These are phyloP conservation scores for Metridium senile DNA, from an alignment of 92 coral and sea anemone species.

Conservation along the genomic window DNA sequence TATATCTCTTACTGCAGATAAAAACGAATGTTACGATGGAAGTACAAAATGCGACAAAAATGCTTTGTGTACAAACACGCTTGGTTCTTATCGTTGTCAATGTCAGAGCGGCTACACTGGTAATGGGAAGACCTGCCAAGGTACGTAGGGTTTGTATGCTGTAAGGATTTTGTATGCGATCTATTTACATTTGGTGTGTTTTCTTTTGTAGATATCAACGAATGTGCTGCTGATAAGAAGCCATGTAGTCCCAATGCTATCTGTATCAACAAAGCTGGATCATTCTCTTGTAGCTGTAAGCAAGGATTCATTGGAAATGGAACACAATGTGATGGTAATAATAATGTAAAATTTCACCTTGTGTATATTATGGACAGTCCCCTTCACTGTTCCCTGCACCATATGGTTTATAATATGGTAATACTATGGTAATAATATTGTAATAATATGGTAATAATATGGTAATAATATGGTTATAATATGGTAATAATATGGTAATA, in stretches of 20 bases:
- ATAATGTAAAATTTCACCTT: too few relatives aligned
- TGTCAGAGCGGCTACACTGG: slow-evolving; percentile 61
- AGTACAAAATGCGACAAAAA: slow-evolving; percentile 15
- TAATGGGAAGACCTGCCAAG: slow-evolving; percentile 22
- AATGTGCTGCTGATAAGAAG: slow-evolving; percentile 26
- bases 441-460: too few relatives aligned
- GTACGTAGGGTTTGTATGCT: too few relatives aligned
- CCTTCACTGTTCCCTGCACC: too few relatives aligned
- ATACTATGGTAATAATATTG: too few relatives aligned
- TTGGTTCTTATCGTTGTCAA: slow-evolving; percentile 63
- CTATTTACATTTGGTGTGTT: neutral
- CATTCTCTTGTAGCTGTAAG: slow-evolving; percentile 56
- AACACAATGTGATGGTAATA: slow-evolving; percentile 51
- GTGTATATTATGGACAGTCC: too few relatives aligned
- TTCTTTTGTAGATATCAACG: slow-evolving; percentile 49
- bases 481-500: too few relatives aligned
- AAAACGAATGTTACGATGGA: slow-evolving; percentile 5
- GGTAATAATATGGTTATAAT: too few relatives aligned
- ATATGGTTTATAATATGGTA: too few relatives aligned
- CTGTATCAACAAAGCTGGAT: slow-evolving; percentile 53
- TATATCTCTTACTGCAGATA: neutral
- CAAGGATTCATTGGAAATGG: slow-evolving; percentile 67
- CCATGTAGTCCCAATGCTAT: slow-evolving; percentile 51
- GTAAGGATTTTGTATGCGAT: too few relatives aligned
- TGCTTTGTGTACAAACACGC: slow-evolving; percentile 67